A percentile compares a stretch with the other conserved stretches of the same genome.
These are phyloP conservation scores for Orchesella cincta DNA, from an alignment of 1,140 invertebrate genomes.

Conservation along the genomic window DNA sequence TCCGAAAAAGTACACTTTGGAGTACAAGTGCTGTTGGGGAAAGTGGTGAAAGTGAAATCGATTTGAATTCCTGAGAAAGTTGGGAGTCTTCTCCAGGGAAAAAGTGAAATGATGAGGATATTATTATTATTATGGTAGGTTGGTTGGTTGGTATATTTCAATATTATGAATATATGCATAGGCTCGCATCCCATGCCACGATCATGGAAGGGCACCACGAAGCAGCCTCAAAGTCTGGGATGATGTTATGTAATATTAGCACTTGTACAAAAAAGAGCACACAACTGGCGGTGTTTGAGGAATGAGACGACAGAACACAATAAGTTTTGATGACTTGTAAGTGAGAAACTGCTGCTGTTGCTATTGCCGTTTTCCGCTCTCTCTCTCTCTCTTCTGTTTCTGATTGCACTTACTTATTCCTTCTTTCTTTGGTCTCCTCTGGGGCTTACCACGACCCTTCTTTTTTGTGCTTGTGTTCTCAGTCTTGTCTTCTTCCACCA, in stretches of 20 bases:
- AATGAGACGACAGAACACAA: conserved; percentile 22
- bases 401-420: neutral
- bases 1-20: too few species aligned
- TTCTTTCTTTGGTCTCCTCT: neutral
- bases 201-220: neutral
- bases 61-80: conserved; percentile 26
- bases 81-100: conserved; percentile 3
- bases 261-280: neutral
- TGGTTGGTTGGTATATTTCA: neutral
- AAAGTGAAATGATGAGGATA: conserved; percentile 17
- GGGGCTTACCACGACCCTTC: neutral
- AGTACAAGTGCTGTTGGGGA: too few species aligned
- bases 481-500: neutral
- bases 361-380: neutral
- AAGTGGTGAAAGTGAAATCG: conserved; percentile 24
- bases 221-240: neutral
- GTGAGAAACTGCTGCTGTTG: neutral
- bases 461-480: neutral
- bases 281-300: neutral
- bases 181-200: neutral
- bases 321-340: conserved; percentile 27
- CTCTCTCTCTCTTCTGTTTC: neutral
- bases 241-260: neutral
- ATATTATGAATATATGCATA: neutral
- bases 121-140: conserved; percentile 9